Percentiles rank a stretch among this genome's conserved stretches.
Conservation (phyloP, 2,888 invertebrate species). For the Pterostichus madidus region DNA sequence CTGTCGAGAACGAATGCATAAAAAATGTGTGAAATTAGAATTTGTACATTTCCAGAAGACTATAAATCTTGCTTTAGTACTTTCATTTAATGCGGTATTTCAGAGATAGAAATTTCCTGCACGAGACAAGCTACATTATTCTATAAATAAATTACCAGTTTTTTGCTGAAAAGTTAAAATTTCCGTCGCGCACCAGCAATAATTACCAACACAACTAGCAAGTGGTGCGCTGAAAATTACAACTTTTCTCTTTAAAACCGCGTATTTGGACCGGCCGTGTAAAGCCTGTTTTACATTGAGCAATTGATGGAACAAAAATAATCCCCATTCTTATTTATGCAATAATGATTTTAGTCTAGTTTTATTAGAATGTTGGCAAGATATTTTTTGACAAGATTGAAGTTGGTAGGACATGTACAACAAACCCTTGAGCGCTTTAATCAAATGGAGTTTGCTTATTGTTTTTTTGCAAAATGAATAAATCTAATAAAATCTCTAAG, state of each 20-base stretch:
- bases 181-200: constrained; percentile 21
- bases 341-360: too few species aligned
- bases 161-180: constrained; percentile 28
- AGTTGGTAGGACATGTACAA: too few species aligned
- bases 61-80: constrained; percentile 43
- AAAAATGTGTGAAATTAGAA: background rate
- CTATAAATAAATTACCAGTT: constrained; percentile 35
- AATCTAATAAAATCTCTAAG: too few species aligned
- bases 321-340: too few species aligned
- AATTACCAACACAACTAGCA: constrained; percentile 25
- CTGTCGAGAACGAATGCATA: background rate
- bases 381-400: too few species aligned
- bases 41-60: background rate
- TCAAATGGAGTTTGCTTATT: too few species aligned
- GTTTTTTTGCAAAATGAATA: too few species aligned
- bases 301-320: too few species aligned
- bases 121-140: constrained; percentile 41
- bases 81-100: constrained; percentile 1
- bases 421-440: too few species aligned
- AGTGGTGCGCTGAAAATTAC: constrained; percentile 9
- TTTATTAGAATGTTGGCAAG: too few species aligned
- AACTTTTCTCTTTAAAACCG: constrained; percentile 25
- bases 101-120: constrained; percentile 21
- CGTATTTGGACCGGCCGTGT: background rate
- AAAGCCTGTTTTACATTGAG: too few species aligned